These are phyloP conservation scores for Coptodon bakossiorum DNA, from an alignment of 2,113 vertebrate species.

Conservation along the genomic window DNA sequence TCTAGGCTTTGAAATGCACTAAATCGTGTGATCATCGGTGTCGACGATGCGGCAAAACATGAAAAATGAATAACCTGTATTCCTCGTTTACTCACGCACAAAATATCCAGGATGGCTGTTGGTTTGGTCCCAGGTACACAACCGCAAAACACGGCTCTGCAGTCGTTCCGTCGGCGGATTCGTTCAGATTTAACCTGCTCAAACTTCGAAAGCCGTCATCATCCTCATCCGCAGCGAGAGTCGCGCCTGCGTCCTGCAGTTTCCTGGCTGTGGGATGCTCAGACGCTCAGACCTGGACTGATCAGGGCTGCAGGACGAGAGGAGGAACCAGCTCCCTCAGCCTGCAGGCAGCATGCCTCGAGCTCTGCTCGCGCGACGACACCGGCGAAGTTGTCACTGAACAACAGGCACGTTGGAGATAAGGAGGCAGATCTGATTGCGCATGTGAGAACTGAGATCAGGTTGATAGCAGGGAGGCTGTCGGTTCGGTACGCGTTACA, in stretches of 20 bases:
- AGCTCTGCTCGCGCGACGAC: accelerated
- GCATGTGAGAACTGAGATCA: not conserved
- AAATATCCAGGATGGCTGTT: not conserved
- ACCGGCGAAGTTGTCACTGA: not conserved
- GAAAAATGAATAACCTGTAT: not conserved
- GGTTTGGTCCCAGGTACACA: not conserved
- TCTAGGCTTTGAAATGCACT: not conserved
- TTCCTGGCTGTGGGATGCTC: not conserved
- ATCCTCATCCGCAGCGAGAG: not conserved
- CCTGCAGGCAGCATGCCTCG: not conserved
- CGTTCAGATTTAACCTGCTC: not conserved
- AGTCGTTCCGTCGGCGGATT: not conserved
- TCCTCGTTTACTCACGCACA: slow-evolving; percentile 38
- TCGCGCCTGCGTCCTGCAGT: slow-evolving; percentile 40
- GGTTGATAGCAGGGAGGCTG: not conserved
- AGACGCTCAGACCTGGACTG: not conserved
- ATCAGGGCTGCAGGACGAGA: not conserved
- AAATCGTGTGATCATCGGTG: not conserved
- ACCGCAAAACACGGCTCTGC: not conserved
- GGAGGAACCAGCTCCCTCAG: not conserved
- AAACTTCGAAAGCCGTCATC: slow-evolving; percentile 7
- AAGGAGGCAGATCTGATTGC: not conserved
- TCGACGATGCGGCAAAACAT: slow-evolving; percentile 34
- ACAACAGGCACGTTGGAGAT: not conserved
- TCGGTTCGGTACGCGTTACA: not conserved